Conservation (phyloP, 2,888 invertebrate species). For the Drosophila quinaria region DNA sequence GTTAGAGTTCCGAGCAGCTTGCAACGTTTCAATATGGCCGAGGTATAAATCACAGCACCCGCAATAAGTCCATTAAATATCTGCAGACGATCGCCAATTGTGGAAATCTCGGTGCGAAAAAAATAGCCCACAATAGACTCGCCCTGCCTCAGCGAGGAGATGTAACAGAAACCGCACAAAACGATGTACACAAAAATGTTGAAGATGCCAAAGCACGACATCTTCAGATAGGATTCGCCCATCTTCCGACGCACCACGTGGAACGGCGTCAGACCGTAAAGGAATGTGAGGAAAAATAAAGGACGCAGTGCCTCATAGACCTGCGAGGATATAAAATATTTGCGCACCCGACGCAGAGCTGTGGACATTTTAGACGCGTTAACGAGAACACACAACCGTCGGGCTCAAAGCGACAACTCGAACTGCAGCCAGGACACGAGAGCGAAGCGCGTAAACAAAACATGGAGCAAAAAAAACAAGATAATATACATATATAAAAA, state of each 20-base stretch:
- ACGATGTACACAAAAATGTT: constrained; percentile 73
- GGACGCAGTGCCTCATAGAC: constrained; percentile 84
- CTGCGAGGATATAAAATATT: constrained; percentile 81
- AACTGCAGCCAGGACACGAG: constrained; percentile 58
- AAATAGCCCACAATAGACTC: constrained; percentile 84
- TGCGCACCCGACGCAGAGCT: constrained; percentile 72
- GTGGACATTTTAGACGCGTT: constrained; percentile 45
- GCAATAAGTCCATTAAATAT: constrained; percentile 82
- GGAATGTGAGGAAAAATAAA: constrained; percentile 79
- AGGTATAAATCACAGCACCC: constrained; percentile 80
- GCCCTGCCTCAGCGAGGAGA: constrained; percentile 75
- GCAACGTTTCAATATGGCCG: constrained; percentile 76
- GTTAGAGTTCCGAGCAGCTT: constrained; percentile 76
- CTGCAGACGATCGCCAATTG: constrained; percentile 83
- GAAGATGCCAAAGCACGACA: constrained; percentile 67
- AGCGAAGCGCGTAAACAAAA: constrained; percentile 14
- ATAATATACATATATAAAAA: constrained; percentile 3
- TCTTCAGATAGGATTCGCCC: constrained; percentile 76
- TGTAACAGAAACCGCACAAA: constrained; percentile 69
- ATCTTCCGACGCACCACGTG: constrained; percentile 76
- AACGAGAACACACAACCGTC: constrained; percentile 48
- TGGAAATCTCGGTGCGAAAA: constrained; percentile 83
- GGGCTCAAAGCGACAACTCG: constrained; percentile 45
- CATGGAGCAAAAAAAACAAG: neutral
- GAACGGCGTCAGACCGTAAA: constrained; percentile 83